A percentile compares a stretch with the other conserved stretches of the same genome.
phyloP scores from a whole-genome alignment of 2,113 vertebrate genomes.

The Castor canadensis region DNA sequence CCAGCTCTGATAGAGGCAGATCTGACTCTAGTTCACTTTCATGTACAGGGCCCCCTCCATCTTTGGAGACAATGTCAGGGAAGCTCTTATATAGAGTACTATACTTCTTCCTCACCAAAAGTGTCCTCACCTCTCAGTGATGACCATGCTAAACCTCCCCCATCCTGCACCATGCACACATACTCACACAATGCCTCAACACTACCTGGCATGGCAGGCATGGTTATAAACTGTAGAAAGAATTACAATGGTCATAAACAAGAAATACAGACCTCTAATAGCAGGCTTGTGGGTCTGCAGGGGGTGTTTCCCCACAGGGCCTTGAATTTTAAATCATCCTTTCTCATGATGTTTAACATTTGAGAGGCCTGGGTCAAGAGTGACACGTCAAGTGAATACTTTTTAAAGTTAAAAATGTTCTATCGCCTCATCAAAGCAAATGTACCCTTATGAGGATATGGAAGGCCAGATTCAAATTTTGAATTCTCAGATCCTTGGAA shows the following conservation, averaged over 20 bases:
- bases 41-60: rapidly evolving
- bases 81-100: background rate
- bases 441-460: background rate
- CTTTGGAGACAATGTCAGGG: background rate
- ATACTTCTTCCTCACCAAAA: background rate
- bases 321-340: background rate
- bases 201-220: background rate
- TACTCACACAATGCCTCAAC: background rate
- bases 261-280: background rate
- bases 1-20: background rate
- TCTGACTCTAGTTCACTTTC: background rate
- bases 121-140: background rate
- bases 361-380: background rate
- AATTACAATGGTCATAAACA: background rate
- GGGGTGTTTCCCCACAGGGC: background rate
- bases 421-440: background rate
- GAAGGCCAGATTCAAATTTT: background rate
- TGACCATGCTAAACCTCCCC: too few species aligned
- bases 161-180: background rate
- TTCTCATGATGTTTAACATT: background rate
- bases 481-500: background rate
- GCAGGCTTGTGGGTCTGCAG: background rate
- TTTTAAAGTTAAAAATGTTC: background rate
- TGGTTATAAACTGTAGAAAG: background rate
- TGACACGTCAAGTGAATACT: background rate